Evolutionary conservation across 2,888 invertebrate species (phyloP), one percentile per base, ranked within the genome.

Genomic region (Acrobasis repandana): DNA sequence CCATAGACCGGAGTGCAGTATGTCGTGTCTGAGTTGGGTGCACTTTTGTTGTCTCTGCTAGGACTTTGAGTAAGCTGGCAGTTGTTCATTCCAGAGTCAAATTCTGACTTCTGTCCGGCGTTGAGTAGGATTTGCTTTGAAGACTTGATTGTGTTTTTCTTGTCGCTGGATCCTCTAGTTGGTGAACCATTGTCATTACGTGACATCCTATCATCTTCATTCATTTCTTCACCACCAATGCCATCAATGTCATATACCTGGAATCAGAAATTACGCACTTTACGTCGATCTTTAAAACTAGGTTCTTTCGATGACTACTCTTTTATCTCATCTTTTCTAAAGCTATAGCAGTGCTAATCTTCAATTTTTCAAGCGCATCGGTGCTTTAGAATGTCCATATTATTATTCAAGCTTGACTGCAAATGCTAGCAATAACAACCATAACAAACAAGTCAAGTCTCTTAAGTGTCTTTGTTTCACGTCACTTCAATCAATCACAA

Each of bases 161-260:
- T 84, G 10, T 77, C 77, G 56, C 71, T 74, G 15, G 75, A 71
- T 43, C 69, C 69, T 65, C 77, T 82, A 52, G 76, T 79, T 3
- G 82, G 79, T 0, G 85, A 85, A 15, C 69, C 75, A n/a, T 71
- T 73, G 47, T 83, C 80, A 50, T 76, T 73, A 63, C 70, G 76
- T 43, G 73, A 72, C 38, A 74, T 70, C 69, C 79, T 83, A 18
- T 90, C 88, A 9, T 90, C 91, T 67, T 90, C 91, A 62, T 78
- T 84, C 4, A 77, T 65, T 10, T 90, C 90, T 18, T 91, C 91
- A 62, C 73, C 77, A 14, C 90, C 90, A 54, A 92, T 86, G 1
- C 92, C 92, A 64, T 92, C 92, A 61, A 92, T 92, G 65, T 92
- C 92, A 67, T 92, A 92, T n/a, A 92, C 90, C 92, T 92, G 79